Base-by-base conservation (phyloP, 2,888 invertebrate species). In the Candidula unifasciata region DNA sequence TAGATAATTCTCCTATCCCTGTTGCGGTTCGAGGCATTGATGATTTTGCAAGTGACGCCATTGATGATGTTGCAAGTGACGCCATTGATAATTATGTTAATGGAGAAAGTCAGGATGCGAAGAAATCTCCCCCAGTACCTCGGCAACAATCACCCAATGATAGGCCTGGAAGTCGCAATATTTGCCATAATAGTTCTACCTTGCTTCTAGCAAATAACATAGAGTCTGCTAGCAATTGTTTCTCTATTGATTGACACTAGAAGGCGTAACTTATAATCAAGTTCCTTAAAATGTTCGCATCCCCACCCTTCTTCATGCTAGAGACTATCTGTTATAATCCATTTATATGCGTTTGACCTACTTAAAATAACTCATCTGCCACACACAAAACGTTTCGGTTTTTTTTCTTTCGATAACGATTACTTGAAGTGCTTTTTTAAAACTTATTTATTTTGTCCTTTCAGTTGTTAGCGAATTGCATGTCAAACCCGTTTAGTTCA, bases 221-320 rank as follows among this genome's bases (percentile, higher is more conserved):
- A 27, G 44, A 73, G 44, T 73, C 21, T 52, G 27, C 21, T n/a
- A 13, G 10, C 73, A 73, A 73, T 3, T 73, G 73, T 73, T 73
- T 68, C 27, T 52, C n/a, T 52, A 73, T 73, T 73, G 73, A 73
- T 73, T 73, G 73, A 73, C 73, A 73, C 73, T n/a, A 44, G 13
- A 44, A 73, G 60, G 44, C 44, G 27, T 0, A 73, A 73, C 44
- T 73, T 73, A 73, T 73, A 73, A 73, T 73, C 52, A 37, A 73
- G 73, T 8, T 44, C 27, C n/a, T 73, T 27, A n/a, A 44, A 27
- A 73, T 3, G n/a, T 27, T 27, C 27, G 1, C 8, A 13, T 13
- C 73, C 73, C 73, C 10, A 2, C 73, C 73, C 21, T 2, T 2
- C 27, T n/a, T 73, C 73, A 13, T 27, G 13, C 16, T 1, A 27